These are phyloP conservation scores for Galeopterus variegatus DNA, from an alignment of 2,113 vertebrate species.

Conservation along the genomic window DNA sequence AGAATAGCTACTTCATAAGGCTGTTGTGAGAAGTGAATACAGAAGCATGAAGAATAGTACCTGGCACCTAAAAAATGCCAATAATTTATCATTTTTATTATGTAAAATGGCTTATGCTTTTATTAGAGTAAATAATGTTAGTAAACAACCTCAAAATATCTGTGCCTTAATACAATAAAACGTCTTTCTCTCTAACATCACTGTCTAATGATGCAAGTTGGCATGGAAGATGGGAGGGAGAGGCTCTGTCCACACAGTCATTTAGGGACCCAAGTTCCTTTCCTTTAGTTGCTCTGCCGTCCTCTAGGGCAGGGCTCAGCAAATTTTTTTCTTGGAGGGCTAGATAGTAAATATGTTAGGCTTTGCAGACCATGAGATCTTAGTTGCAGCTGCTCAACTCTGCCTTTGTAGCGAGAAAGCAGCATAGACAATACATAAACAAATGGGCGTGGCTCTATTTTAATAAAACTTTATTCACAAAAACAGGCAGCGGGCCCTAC, in stretches of 20 bases:
- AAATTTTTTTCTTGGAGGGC: background rate
- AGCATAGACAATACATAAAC: background rate
- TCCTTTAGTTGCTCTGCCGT: background rate
- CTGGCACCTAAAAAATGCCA: background rate
- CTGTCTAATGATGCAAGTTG: background rate
- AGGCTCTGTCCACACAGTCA: background rate
- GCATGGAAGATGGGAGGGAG: background rate
- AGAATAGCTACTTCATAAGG: background rate
- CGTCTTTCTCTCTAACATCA: background rate
- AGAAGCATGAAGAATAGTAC: background rate
- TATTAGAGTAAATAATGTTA: background rate
- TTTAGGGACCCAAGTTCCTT: background rate
- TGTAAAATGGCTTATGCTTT: background rate
- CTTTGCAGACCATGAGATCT: background rate
- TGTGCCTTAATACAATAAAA: background rate
- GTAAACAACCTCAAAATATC: background rate
- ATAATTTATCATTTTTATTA: background rate
- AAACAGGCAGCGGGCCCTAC: background rate
- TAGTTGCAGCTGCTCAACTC: background rate
- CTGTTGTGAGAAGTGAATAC: background rate
- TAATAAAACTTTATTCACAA: conserved; percentile 30
- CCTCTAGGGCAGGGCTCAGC: background rate
- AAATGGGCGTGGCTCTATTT: background rate
- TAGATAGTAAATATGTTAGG: background rate
- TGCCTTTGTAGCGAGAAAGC: background rate